A percentile compares a stretch with the other conserved stretches of the same genome.
phyloP scores from a whole-genome alignment of 2,888 invertebrate genomes.

The Tetheella fluctuosa region DNA sequence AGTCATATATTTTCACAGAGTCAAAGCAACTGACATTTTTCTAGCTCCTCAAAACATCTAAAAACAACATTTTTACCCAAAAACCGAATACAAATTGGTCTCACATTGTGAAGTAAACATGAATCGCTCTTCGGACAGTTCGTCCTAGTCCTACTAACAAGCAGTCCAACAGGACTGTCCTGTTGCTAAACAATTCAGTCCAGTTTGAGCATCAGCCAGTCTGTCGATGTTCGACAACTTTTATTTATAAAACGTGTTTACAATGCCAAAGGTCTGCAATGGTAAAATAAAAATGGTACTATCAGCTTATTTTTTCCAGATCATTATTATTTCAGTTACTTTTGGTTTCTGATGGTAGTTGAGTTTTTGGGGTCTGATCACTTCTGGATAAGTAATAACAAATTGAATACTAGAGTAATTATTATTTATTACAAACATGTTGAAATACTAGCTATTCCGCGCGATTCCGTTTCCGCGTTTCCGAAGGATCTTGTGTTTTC shows the following conservation, averaged over 20 bases:
- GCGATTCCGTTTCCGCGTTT: no score
- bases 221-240: neutral
- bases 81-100: slow-evolving; percentile 4
- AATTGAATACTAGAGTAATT: no score
- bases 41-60: neutral
- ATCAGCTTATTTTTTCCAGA: neutral
- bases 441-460: no score
- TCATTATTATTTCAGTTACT: neutral
- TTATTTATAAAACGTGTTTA: neutral
- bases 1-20: neutral
- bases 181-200: neutral
- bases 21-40: neutral
- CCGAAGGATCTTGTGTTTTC: no score
- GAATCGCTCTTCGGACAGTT: neutral
- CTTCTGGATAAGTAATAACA: no score
- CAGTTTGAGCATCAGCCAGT: neutral
- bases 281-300: no score
- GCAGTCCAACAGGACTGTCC: no score
- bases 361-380: no score
- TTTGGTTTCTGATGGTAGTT: neutral
- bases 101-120: slow-evolving; percentile 3
- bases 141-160: slow-evolving; percentile 3
- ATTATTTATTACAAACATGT: no score
- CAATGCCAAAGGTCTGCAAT: neutral
- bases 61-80: neutral